phyloP scores from a whole-genome alignment of 2,888 invertebrate genomes.

The Drosophila melanosoma region DNA sequence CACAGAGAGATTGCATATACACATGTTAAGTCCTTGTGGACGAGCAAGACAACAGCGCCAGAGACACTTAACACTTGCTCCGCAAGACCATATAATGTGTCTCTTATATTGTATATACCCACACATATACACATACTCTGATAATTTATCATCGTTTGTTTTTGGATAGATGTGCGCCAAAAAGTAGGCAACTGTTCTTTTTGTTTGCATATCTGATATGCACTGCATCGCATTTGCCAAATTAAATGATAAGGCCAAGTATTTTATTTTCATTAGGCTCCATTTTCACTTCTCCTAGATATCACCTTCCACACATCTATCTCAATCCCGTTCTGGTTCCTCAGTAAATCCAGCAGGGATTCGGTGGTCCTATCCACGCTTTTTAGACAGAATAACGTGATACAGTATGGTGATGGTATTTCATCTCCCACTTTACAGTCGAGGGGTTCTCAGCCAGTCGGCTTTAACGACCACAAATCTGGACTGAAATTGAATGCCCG shows the following conservation, averaged over 20 bases:
- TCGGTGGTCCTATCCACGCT: no score
- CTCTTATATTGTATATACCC: constrained; percentile 19
- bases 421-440: no score
- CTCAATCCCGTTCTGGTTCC: no score
- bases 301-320: no score
- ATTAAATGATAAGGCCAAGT: background rate
- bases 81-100: constrained; percentile 34
- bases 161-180: background rate
- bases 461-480: no score
- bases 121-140: background rate
- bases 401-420: no score
- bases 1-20: constrained; percentile 25
- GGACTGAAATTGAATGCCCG: no score
- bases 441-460: no score
- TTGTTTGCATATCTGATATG: background rate
- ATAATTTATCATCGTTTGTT: constrained; percentile 53
- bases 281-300: no score
- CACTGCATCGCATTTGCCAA: background rate
- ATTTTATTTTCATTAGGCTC: background rate
- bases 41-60: constrained; percentile 18
- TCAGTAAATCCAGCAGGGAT: no score
- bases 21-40: constrained; percentile 41
- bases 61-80: constrained; percentile 56
- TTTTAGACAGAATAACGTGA: no score
- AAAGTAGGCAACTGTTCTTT: constrained; percentile 27